Evolutionary conservation across 2,797 vertebrate species (phyloP).

Genomic region (Alcedo quadribrachys): DNA sequence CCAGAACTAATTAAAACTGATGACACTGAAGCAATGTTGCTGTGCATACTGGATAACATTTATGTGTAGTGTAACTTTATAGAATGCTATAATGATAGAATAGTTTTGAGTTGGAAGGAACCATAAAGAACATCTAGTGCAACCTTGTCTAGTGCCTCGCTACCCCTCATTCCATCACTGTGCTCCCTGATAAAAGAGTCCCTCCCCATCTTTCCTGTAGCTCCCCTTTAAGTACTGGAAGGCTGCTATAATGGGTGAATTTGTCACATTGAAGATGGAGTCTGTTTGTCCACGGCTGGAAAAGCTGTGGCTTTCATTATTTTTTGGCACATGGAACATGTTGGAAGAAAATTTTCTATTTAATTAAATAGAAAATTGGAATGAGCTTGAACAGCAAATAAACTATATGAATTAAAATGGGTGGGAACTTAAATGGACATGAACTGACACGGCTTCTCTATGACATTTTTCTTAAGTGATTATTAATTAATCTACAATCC

Average conservation of each 20-base stretch:
- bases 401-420: background rate
- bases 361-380: background rate
- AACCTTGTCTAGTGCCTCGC: background rate
- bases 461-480: background rate
- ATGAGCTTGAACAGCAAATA: background rate
- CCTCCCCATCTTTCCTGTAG: background rate
- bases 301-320: background rate
- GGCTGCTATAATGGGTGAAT: background rate
- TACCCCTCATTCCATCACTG: background rate
- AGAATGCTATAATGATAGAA: background rate
- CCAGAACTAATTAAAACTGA: background rate
- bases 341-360: conserved; percentile 15
- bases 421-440: background rate
- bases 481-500: background rate
- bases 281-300: background rate
- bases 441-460: background rate
- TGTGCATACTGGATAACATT: background rate
- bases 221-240: background rate
- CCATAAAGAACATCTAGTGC: background rate
- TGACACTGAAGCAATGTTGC: background rate
- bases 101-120: background rate
- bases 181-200: background rate
- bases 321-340: background rate
- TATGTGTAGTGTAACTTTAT: background rate
- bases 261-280: background rate